These are phyloP conservation scores for Melanotaenia maccullochi DNA, from an alignment of 2,797 vertebrate species.

Conservation along the genomic window DNA sequence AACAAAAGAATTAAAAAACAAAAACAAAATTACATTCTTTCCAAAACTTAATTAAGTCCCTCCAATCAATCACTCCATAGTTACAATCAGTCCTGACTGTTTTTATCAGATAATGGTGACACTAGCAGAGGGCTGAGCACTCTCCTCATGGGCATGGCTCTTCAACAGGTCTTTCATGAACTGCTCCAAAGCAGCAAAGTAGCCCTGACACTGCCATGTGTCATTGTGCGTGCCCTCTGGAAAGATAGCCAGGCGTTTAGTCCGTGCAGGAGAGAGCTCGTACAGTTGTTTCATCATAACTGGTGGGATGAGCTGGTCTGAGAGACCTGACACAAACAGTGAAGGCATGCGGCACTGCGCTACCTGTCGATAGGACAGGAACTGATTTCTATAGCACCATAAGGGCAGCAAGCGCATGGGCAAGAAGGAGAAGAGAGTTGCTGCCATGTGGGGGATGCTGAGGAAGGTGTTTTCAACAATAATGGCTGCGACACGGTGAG, in stretches of 20 bases:
- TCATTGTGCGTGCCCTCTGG: conserved; percentile 98
- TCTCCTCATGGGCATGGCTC: conserved; percentile 92
- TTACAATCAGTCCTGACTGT: conserved; percentile 4
- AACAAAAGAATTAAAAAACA: conserved; percentile 74
- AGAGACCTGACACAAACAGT: conserved; percentile 96
- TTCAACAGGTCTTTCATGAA: conserved; percentile 96
- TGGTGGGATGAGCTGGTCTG: conserved; percentile 97
- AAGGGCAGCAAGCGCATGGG: conserved; percentile 95
- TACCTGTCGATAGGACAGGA: conserved; percentile 95
- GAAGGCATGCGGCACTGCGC: conserved; percentile 96
- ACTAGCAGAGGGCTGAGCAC: conserved; percentile 88
- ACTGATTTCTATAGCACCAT: conserved; percentile 99
- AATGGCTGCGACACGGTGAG: conserved; percentile 94
- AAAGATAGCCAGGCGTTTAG: conserved; percentile 97
- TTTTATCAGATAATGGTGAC: conserved; percentile 92
- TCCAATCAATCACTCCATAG: conserved; percentile 34
- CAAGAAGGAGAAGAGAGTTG: conserved; percentile 96
- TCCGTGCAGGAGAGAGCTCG: conserved; percentile 96
- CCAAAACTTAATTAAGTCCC: conserved; percentile 38
- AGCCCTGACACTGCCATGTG: conserved; percentile 99
- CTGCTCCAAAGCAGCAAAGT: conserved; percentile 96
- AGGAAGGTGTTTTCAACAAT: conserved; percentile 99
- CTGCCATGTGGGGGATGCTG: conserved; percentile 98
- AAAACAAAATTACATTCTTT: conserved; percentile 88
- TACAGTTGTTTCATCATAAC: conserved; percentile 99